phyloP scores from a whole-genome alignment of 2,113 vertebrate species.

The Amazona vittata region DNA sequence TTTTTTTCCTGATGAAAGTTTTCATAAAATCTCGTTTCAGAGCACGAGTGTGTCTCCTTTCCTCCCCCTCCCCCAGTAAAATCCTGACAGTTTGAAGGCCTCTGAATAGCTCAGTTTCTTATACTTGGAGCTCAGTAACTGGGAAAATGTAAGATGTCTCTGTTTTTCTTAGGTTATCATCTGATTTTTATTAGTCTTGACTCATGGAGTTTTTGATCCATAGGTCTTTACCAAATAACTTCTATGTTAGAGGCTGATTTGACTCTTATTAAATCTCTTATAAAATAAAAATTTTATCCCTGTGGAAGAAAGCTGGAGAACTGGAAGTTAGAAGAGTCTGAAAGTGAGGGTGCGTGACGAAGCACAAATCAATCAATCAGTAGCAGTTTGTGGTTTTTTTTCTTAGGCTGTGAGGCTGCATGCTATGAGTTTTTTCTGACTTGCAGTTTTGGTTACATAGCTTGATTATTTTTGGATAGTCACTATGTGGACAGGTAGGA shows the following conservation, averaged over 20 bases:
- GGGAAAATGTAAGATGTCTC: not conserved
- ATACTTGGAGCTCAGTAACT: not conserved
- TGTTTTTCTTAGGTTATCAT: not conserved
- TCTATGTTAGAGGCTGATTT: not conserved
- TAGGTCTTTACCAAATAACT: not conserved
- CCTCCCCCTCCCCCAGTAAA: not conserved
- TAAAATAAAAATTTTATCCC: not conserved
- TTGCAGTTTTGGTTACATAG: not conserved
- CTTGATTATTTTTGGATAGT: not conserved
- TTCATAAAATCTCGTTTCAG: not conserved
- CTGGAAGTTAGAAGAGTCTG: not conserved
- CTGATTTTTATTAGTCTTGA: not conserved
- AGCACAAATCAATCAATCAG: not conserved
- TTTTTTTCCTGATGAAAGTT: not conserved
- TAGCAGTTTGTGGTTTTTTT: not conserved
- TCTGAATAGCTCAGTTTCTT: not conserved
- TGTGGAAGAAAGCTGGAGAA: not conserved
- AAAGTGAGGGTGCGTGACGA: not conserved
- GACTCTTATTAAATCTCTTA: not conserved
- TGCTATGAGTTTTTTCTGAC: not conserved
- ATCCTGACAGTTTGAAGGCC: not conserved
- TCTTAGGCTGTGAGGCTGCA: not conserved
- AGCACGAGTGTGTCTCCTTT: not conserved
- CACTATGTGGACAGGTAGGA: not conserved
- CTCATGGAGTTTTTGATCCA: not conserved